A percentile compares a stretch with the other conserved stretches of the same genome.
These are phyloP conservation scores for Pyrochroa serraticornis DNA, from an alignment of 2,888 invertebrate species.

Conservation along the genomic window DNA sequence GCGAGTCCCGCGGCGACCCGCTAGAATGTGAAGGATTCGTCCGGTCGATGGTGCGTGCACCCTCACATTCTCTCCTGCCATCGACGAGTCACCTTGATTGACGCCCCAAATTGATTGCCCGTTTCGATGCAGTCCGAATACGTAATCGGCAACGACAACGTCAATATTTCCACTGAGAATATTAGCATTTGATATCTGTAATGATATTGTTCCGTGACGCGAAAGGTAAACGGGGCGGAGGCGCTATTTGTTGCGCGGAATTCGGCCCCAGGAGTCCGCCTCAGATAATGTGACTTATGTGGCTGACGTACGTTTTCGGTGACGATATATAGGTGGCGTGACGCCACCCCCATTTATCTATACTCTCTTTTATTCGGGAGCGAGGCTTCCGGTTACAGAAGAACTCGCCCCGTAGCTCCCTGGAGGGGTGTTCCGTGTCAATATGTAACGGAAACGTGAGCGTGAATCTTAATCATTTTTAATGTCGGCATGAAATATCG, in stretches of 20 bases:
- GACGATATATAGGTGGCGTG: slow-evolving; percentile 34
- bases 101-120: slow-evolving; percentile 44
- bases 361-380: slow-evolving; percentile 32
- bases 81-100: slow-evolving; percentile 38
- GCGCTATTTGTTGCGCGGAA: slow-evolving; percentile 31
- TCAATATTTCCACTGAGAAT: slow-evolving; percentile 48
- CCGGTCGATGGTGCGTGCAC: slow-evolving; percentile 1
- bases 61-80: slow-evolving; percentile 28
- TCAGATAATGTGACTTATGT: slow-evolving; percentile 39
- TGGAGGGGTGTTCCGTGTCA: slow-evolving; percentile 37
- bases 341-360: slow-evolving; percentile 25
- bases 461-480: slow-evolving; percentile 40
- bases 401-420: slow-evolving; percentile 32
- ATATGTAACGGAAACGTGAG: slow-evolving; percentile 40
- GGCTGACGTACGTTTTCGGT: slow-evolving; percentile 35
- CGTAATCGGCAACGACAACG: slow-evolving; percentile 41
- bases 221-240: slow-evolving; percentile 40
- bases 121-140: slow-evolving; percentile 46
- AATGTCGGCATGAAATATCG: slow-evolving; percentile 27
- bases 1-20: slow-evolving; percentile 38
- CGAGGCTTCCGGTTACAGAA: slow-evolving; percentile 34
- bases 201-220: slow-evolving; percentile 51
- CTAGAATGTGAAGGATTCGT: slow-evolving; percentile 33
- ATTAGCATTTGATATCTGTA: slow-evolving; percentile 52
- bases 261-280: slow-evolving; percentile 24